Evolutionary conservation across 2,888 invertebrate species (phyloP).

Genomic region (Phasia obesa): DNA sequence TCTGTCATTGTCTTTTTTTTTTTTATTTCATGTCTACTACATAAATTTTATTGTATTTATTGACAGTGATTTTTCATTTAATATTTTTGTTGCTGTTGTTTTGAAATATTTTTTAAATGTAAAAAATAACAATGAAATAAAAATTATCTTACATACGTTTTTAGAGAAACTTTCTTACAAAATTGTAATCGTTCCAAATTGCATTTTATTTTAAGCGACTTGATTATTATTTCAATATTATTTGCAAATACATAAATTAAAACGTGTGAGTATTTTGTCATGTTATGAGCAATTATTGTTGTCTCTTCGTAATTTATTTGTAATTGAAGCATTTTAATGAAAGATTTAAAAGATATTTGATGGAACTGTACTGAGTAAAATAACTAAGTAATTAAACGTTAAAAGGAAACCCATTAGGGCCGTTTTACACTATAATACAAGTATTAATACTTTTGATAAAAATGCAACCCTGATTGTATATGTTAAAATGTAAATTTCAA

Average conservation of each 20-base stretch:
- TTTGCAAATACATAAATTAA: neutral
- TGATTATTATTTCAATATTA: neutral
- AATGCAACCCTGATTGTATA: too few relatives aligned
- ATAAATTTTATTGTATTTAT: constrained; percentile 32
- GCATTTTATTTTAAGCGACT: constrained; percentile 23
- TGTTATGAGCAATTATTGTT: neutral
- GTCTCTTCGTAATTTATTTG: neutral
- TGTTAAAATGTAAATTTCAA: too few relatives aligned
- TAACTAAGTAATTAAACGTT: too few relatives aligned
- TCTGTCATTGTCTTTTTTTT: neutral
- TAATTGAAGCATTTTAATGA: neutral
- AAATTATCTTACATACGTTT: constrained; percentile 34
- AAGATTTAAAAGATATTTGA: too few relatives aligned
- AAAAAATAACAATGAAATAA: neutral
- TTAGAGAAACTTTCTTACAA: constrained; percentile 60
- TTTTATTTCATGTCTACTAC: constrained; percentile 8
- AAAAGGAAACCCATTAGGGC: too few relatives aligned
- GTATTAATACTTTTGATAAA: too few relatives aligned
- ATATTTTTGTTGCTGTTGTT: neutral
- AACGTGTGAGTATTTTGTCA: neutral
- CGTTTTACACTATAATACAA: too few relatives aligned
- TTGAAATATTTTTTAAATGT: constrained; percentile 14
- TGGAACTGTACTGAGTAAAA: too few relatives aligned
- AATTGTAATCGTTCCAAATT: constrained; percentile 59
- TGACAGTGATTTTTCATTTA: constrained; percentile 26